A percentile compares a stretch with the other conserved stretches of the same genome.
Evolutionary conservation across 2,888 invertebrate species (phyloP).

Genomic region (Melanotus villosus): DNA sequence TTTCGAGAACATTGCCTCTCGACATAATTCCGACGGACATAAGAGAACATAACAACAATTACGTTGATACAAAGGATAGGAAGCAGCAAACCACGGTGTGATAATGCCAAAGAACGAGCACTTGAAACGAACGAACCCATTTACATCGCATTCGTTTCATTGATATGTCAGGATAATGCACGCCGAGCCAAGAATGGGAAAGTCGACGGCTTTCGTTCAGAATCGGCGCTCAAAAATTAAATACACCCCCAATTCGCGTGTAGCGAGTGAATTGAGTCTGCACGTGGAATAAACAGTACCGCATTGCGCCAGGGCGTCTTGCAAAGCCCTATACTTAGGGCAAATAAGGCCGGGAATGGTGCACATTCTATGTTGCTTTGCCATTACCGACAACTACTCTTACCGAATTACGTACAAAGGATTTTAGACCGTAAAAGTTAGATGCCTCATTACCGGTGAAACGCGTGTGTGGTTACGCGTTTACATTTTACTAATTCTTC

Average conservation of each 20-base stretch:
- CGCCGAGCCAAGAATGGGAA: constrained; percentile 12
- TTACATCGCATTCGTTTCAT: constrained; percentile 39
- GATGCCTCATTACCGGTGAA: constrained; percentile 48
- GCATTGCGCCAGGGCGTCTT: constrained; percentile 53
- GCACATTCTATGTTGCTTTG: constrained; percentile 42
- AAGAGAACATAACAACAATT: constrained; percentile 21
- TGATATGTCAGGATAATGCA: constrained; percentile 44
- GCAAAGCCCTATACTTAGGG: constrained; percentile 48
- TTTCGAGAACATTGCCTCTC: not conserved
- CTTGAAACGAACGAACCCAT: constrained; percentile 26
- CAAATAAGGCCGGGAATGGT: constrained; percentile 48
- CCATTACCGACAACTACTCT: constrained; percentile 49
- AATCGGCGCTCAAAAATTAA: constrained; percentile 42
- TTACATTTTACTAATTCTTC: constrained; percentile 9
- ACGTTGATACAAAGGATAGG: constrained; percentile 21
- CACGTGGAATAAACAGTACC: constrained; percentile 50
- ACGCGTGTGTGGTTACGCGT: constrained; percentile 41
- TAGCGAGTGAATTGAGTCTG: constrained; percentile 44
- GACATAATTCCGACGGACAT: constrained; percentile 7
- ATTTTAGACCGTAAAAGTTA: constrained; percentile 51
- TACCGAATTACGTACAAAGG: constrained; percentile 50
- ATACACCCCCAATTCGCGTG: constrained; percentile 33
- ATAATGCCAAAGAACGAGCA: constrained; percentile 23
- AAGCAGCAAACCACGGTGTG: constrained; percentile 9
- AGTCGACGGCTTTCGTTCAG: constrained; percentile 37